These are phyloP conservation scores for Lerista edwardsae DNA, from an alignment of 2,797 vertebrate genomes.

Conservation along the genomic window DNA sequence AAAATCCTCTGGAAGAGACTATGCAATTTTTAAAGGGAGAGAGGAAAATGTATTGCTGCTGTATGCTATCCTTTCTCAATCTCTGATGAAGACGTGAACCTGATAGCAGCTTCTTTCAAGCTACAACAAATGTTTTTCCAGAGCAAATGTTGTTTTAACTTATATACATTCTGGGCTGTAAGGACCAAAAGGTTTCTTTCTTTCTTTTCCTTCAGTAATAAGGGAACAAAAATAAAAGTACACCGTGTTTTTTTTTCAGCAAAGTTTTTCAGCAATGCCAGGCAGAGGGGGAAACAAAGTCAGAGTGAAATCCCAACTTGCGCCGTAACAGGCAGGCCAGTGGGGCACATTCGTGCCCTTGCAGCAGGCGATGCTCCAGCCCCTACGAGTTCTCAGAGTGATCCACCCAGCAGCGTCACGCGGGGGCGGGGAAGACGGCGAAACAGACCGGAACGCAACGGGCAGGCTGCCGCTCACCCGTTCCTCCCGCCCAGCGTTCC, in stretches of 20 bases:
- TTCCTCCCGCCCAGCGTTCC: no score
- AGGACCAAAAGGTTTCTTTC: neutral
- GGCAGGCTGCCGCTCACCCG: no score
- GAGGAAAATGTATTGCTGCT: neutral
- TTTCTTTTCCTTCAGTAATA: neutral
- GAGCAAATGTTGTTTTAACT: neutral
- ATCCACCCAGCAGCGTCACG: no score
- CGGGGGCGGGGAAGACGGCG: no score
- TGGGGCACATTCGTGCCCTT: no score
- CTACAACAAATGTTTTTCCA: neutral
- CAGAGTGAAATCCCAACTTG: no score
- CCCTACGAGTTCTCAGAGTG: no score
- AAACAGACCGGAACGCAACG: no score
- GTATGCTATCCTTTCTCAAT: neutral
- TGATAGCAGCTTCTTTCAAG: neutral
- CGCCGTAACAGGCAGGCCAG: no score
- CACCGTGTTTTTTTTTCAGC: no score
- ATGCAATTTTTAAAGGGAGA: neutral
- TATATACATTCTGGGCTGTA: neutral
- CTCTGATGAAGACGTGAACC: neutral
- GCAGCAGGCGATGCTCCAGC: no score
- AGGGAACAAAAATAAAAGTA: neutral
- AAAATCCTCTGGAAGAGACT: conserved; percentile 11
- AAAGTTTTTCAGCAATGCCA: neutral
- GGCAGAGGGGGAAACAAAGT: neutral